Percentiles rank a stretch among this genome's conserved stretches.
phyloP scores from a whole-genome alignment of 53 echinoderm and acorn worm species.

The Holothuria leucospilota region DNA sequence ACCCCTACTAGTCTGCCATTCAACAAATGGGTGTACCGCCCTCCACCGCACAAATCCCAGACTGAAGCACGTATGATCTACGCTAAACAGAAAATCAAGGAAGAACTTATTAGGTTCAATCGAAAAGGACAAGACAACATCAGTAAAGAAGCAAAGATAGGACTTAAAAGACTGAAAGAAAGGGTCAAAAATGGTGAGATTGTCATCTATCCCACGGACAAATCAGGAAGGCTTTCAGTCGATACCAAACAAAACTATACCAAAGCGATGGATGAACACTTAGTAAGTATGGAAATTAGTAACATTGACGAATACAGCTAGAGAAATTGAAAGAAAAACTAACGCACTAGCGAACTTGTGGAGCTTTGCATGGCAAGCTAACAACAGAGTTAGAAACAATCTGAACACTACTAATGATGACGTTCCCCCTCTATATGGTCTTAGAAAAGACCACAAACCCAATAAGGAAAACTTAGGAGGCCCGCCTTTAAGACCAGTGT shows the following conservation, averaged over 20 bases:
- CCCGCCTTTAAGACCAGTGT: too few relatives aligned
- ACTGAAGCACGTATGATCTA: slow-evolving; percentile 25
- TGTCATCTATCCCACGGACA: slow-evolving; percentile 27
- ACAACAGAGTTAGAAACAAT: slow-evolving; percentile 34
- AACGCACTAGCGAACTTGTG: slow-evolving; percentile 16
- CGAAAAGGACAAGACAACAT: slow-evolving; percentile 17
- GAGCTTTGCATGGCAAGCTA: slow-evolving; percentile 27
- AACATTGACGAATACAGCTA: slow-evolving; percentile 8
- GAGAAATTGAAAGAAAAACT: slow-evolving; percentile 13
- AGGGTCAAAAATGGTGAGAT: slow-evolving; percentile 5
- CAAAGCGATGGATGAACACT: slow-evolving; percentile 13
- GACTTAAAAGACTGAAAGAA: slow-evolving; percentile 10
- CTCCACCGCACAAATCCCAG: not conserved
- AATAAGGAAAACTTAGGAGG: too few relatives aligned
- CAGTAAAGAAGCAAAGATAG: not conserved
- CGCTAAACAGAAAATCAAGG: slow-evolving; percentile 21
- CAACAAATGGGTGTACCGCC: slow-evolving; percentile 20
- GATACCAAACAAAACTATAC: slow-evolving; percentile 9
- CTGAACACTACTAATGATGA: slow-evolving; percentile 23
- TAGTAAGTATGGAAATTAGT: slow-evolving; percentile 8
- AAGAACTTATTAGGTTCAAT: not conserved
- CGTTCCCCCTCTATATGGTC: slow-evolving; percentile 39
- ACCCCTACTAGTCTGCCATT: slow-evolving; percentile 14
- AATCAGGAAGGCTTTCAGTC: slow-evolving; percentile 15
- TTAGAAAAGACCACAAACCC: slow-evolving; percentile 59